Base-by-base conservation (phyloP, 1,140 invertebrate species). In the Aradophagus sp. region DNA sequence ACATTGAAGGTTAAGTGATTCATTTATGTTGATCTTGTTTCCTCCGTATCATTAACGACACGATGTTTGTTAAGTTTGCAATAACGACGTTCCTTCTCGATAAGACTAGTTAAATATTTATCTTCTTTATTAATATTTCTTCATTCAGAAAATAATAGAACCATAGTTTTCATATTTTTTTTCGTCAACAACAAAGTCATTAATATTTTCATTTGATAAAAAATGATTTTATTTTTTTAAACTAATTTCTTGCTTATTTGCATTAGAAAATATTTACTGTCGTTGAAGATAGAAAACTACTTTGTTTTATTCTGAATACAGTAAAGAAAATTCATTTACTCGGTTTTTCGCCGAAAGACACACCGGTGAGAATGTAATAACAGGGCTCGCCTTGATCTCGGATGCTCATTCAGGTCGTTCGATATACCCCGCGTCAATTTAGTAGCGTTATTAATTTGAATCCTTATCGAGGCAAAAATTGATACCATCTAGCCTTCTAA, bases 81-180 rank as follows among this genome's bases (percentile, higher is more conserved):
- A 63, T 71, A 58, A 71, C 47, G 32, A 13, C 26, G 36, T 29
- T 70, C 59, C 65, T 53, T 63, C 53, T 63, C 53, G 58, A 65
- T 59, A 65, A 58, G 47, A 47, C 53, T 34, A 17, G 17, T n/a
- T n/a, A n/a, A n/a, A n/a, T n/a, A n/a, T n/a, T n/a, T n/a, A n/a
- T n/a, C n/a, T n/a, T n/a, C n/a, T n/a, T n/a, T n/a, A n/a, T n/a
- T n/a, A n/a, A n/a, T n/a, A n/a, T n/a, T n/a, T n/a, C n/a, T n/a
- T n/a, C n/a, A n/a, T n/a, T n/a, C n/a, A n/a, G n/a, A n/a, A n/a
- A n/a, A n/a, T n/a, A n/a, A n/a, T n/a, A n/a, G n/a, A n/a, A n/a
- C n/a, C n/a, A n/a, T n/a, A n/a, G n/a, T n/a, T n/a, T n/a, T n/a
- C n/a, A n/a, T n/a, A n/a, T n/a, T n/a, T n/a, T n/a, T n/a, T n/a